phyloP scores from a whole-genome alignment of 2,888 invertebrate genomes.

The Hypomecis atomaria region DNA sequence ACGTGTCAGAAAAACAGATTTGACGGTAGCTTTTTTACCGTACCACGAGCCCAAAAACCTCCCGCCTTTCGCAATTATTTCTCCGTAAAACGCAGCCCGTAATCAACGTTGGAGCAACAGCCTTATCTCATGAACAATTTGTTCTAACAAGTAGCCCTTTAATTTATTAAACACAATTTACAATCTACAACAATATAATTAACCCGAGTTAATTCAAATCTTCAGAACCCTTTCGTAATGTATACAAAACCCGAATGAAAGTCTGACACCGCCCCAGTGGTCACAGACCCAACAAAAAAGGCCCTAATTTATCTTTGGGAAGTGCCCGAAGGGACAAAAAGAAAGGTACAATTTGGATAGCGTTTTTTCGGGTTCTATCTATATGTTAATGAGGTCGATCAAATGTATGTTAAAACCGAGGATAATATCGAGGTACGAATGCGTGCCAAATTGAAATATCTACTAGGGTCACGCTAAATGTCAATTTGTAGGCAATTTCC shows the following conservation, averaged over 20 bases:
- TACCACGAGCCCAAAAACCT: background rate
- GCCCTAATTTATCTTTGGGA: constrained; percentile 63
- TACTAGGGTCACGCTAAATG: constrained; percentile 55
- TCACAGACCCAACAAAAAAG: constrained; percentile 57
- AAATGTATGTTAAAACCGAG: constrained; percentile 69
- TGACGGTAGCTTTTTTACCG: too few relatives aligned
- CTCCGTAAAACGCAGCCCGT: background rate
- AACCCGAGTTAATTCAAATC: constrained; percentile 52
- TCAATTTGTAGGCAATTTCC: constrained; percentile 42
- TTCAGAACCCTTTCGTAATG: constrained; percentile 53
- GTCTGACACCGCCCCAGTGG: constrained; percentile 56
- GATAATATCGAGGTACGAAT: constrained; percentile 59
- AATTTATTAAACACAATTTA: constrained; percentile 40
- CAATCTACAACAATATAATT: constrained; percentile 56
- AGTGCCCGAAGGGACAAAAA: constrained; percentile 59
- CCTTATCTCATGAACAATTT: constrained; percentile 29
- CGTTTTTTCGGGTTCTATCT: constrained; percentile 64
- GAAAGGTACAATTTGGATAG: constrained; percentile 62
- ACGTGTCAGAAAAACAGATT: too few relatives aligned
- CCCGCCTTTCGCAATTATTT: background rate
- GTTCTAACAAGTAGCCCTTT: constrained; percentile 30
- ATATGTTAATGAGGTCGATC: constrained; percentile 72
- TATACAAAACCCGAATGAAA: constrained; percentile 58
- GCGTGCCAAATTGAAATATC: constrained; percentile 59
- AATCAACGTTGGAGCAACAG: constrained; percentile 11